phyloP scores from a whole-genome alignment of 2,113 vertebrate species.

The Crotalus tigris region DNA sequence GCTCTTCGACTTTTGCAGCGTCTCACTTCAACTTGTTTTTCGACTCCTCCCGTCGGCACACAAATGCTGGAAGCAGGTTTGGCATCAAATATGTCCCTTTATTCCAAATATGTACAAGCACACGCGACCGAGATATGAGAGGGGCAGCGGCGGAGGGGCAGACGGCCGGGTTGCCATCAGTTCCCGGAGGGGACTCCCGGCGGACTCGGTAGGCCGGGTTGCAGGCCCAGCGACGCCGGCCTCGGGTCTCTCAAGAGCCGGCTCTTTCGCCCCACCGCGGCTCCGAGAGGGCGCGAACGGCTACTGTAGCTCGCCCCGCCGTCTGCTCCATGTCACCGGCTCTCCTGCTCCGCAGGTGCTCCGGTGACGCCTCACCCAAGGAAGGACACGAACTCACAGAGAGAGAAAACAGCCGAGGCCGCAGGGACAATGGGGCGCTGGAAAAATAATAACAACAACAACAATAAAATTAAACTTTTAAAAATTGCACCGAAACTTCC shows the following conservation, averaged over 20 bases:
- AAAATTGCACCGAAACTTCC: conserved; percentile 60
- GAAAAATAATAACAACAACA: not conserved
- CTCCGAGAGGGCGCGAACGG: not conserved
- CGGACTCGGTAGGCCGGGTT: not conserved
- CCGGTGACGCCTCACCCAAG: not conserved
- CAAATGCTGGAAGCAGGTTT: not conserved
- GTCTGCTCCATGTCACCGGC: not conserved
- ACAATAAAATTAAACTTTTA: conserved; percentile 24
- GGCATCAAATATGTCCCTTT: conserved; percentile 57
- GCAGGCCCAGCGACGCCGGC: not conserved
- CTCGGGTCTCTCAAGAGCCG: not conserved
- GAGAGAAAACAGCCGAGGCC: not conserved
- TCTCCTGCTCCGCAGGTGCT: not conserved
- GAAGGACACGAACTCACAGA: not conserved
- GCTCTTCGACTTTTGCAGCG: conserved; percentile 30
- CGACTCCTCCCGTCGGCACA: not conserved
- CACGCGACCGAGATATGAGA: not conserved
- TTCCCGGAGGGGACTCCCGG: not conserved
- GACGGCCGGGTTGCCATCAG: not conserved
- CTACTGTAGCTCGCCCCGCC: not conserved
- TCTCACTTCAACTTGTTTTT: not conserved
- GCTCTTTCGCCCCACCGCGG: too few relatives aligned
- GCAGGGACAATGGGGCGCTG: not conserved
- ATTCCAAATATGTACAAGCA: conserved; percentile 76
- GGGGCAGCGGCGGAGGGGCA: not conserved